Conservation (phyloP, 2,797 vertebrate species). For the Notoglanidium macrostoma region DNA sequence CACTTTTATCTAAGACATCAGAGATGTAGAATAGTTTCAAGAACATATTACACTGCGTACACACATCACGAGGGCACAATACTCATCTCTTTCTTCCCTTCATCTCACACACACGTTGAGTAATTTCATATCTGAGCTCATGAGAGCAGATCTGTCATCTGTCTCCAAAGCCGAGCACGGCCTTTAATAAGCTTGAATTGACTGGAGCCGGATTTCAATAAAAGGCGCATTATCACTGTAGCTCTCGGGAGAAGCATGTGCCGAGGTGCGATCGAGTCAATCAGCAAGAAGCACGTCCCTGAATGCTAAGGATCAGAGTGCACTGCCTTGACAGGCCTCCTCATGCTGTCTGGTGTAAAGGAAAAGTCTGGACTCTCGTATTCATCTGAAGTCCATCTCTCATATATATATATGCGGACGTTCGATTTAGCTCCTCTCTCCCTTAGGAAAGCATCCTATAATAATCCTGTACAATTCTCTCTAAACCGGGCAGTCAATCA, state of each 20-base stretch:
- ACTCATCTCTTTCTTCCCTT: background rate
- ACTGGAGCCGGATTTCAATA: constrained; percentile 74
- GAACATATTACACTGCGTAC: constrained; percentile 14
- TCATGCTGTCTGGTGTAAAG: background rate
- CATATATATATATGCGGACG: background rate
- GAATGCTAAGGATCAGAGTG: constrained; percentile 48
- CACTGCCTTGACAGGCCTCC: constrained; percentile 13
- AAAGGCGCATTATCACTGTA: constrained; percentile 73
- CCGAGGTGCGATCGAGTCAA: constrained; percentile 56
- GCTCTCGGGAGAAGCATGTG: constrained; percentile 59
- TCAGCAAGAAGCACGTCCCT: constrained; percentile 68
- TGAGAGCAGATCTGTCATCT: constrained; percentile 23
- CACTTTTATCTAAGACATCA: constrained; percentile 11
- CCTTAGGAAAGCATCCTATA: background rate
- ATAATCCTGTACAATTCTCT: background rate
- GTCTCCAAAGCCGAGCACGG: constrained; percentile 56
- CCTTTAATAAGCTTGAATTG: constrained; percentile 76
- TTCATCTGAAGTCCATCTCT: background rate
- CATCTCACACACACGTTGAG: constrained; percentile 9
- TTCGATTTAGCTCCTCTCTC: constrained; percentile 2
- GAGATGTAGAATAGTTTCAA: constrained; percentile 16
- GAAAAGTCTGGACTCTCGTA: background rate
- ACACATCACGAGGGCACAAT: background rate
- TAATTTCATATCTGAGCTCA: constrained; percentile 35
- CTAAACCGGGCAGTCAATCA: background rate